A percentile compares a stretch with the other conserved stretches of the same genome.
Conservation (phyloP, 2,888 invertebrate genomes). For the Leucoma salicis region DNA sequence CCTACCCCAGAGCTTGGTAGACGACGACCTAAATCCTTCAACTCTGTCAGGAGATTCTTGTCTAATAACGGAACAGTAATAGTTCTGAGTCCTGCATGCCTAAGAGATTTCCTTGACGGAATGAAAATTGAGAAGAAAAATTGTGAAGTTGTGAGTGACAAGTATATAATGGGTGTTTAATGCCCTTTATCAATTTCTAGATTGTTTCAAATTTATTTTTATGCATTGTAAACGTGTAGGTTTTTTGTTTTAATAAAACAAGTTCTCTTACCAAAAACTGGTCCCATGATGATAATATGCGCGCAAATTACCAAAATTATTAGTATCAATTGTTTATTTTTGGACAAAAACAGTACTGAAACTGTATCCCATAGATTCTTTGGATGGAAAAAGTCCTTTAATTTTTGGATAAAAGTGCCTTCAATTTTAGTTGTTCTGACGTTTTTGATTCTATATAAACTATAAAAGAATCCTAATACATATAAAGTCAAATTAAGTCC, state of each 20-base stretch:
- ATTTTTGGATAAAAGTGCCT: slow-evolving; percentile 46
- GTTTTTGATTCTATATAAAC: slow-evolving; percentile 60
- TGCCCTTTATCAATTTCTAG: too few relatives aligned
- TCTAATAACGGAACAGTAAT: too few relatives aligned
- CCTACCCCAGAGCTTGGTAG: too few relatives aligned
- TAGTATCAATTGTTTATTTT: slow-evolving; percentile 45
- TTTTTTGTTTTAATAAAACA: background rate
- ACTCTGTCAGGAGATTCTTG: too few relatives aligned
- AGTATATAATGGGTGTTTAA: too few relatives aligned
- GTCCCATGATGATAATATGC: slow-evolving; percentile 69
- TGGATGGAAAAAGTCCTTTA: slow-evolving; percentile 58
- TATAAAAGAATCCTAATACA: slow-evolving; percentile 58
- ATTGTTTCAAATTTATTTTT: too few relatives aligned
- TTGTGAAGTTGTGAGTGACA: too few relatives aligned
- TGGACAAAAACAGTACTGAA: slow-evolving; percentile 56
- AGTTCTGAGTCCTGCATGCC: too few relatives aligned
- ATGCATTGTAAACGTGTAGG: too few relatives aligned
- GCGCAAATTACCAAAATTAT: slow-evolving; percentile 63
- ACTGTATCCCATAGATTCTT: slow-evolving; percentile 66
- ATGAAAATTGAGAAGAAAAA: too few relatives aligned
- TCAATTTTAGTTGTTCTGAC: slow-evolving; percentile 47
- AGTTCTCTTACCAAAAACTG: slow-evolving; percentile 61
- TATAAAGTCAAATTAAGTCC: slow-evolving; percentile 54
- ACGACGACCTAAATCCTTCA: too few relatives aligned
- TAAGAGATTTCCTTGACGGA: too few relatives aligned